phyloP scores from a whole-genome alignment of 2,888 invertebrate genomes.

The Selenia dentaria region DNA sequence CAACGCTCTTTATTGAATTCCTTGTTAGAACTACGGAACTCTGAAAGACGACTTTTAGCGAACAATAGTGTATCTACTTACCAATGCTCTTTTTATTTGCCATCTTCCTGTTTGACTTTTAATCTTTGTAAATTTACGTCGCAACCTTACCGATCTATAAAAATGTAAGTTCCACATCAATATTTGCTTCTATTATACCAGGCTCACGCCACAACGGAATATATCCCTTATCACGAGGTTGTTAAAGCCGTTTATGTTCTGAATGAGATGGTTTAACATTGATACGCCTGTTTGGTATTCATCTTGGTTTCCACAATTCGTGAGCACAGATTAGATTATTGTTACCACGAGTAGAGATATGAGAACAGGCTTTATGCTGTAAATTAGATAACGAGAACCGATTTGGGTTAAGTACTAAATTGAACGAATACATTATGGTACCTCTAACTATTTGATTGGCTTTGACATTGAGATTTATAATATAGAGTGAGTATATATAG shows the following conservation, averaged over 20 bases:
- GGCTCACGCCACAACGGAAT: not conserved
- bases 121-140: too few relatives aligned
- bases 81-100: too few relatives aligned
- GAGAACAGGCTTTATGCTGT: conserved; percentile 26
- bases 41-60: too few relatives aligned
- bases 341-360: conserved; percentile 31
- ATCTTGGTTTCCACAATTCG: conserved; percentile 42
- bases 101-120: too few relatives aligned
- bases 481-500: too few relatives aligned
- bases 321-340: conserved; percentile 5
- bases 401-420: conserved; percentile 21
- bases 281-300: conserved; percentile 45
- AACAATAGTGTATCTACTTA: too few relatives aligned
- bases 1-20: too few relatives aligned
- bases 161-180: too few relatives aligned
- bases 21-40: too few relatives aligned
- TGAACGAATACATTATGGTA: conserved; percentile 12
- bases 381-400: conserved; percentile 15
- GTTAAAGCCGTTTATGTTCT: not conserved
- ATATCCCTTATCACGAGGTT: conserved; percentile 3
- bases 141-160: too few relatives aligned
- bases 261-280: conserved; percentile 1
- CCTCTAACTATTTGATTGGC: conserved; percentile 14
- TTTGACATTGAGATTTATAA: conserved; percentile 19
- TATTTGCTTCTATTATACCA: too few relatives aligned